phyloP scores from a whole-genome alignment of 2,113 vertebrate species.

The Triplophysa siluroides region DNA sequence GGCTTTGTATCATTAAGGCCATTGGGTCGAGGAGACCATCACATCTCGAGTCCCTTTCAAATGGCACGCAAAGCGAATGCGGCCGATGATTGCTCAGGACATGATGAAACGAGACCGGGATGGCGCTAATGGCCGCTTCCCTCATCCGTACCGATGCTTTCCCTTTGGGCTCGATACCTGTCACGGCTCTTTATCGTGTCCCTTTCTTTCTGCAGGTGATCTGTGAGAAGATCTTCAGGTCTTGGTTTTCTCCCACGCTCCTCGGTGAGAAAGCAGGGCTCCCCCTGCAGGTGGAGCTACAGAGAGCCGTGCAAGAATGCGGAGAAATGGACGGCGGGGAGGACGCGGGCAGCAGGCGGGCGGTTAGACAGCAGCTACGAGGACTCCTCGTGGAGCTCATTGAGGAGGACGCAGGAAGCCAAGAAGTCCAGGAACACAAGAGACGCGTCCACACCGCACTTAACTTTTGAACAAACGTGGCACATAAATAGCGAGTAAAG shows the following conservation, averaged over 20 bases:
- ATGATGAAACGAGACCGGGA: conserved; percentile 50
- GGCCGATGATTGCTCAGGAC: conserved; percentile 48
- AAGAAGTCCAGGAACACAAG: conserved; percentile 32
- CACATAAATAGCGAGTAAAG: not conserved
- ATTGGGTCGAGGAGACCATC: conserved; percentile 49
- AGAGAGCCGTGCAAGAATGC: conserved; percentile 83
- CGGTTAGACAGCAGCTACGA: conserved; percentile 68
- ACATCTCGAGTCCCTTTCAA: conserved; percentile 50
- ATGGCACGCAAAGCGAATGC: conserved; percentile 49
- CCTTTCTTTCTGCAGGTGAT: conserved; percentile 78
- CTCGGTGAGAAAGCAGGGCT: conserved; percentile 66
- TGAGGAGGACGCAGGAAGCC: conserved; percentile 70
- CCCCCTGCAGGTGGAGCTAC: conserved; percentile 82
- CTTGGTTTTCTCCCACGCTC: conserved; percentile 83
- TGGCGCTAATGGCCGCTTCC: conserved; percentile 43
- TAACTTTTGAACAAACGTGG: conserved; percentile 64
- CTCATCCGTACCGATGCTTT: not conserved
- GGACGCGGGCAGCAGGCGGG: not conserved
- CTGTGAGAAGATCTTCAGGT: conserved; percentile 95
- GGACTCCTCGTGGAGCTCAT: conserved; percentile 80
- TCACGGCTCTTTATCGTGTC: not conserved
- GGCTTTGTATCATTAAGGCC: conserved; percentile 53
- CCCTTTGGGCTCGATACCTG: conserved; percentile 21
- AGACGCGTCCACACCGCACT: conserved; percentile 61
- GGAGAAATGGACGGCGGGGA: conserved; percentile 64